Evolutionary conservation across 1,140 invertebrate genomes (phyloP), one percentile per base, ranked within the genome.

Genomic region (Centruroides sculpturatus): DNA sequence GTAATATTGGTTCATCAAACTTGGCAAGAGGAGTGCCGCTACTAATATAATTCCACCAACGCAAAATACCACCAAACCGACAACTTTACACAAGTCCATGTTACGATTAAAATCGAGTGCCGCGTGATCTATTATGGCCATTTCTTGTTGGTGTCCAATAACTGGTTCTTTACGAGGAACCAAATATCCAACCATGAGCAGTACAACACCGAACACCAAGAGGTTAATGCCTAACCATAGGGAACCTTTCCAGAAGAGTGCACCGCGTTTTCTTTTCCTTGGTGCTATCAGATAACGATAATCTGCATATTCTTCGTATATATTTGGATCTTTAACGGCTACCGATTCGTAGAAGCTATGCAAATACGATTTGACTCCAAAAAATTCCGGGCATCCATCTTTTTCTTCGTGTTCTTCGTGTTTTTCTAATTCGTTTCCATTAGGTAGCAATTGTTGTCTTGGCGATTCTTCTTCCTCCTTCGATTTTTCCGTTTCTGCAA

Each of bases 51-150:
- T 66, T 8, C 78, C 78, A n/a, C 79, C 79, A 11, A 73, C 64
- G 66, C 77, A 79, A 68, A 80, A 80, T 7, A 77, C 63, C 4
- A 74, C 72, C 23, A 80, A 68, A 3, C 79, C 79, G 48, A 77
- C 71, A 5, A 79, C 68, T 64, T 79, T 79, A 66, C 75, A 76
- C 57, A 73, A 67, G 64, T 79, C 78, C 54, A 81, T 67, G 36
- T 74, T 75, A n/a, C 71, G 69, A 70, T 80, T 81, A 69, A 76
- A 80, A 12, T 68, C 60, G 35, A 75, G 68, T 7, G 77, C 77
- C 52, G 65, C 68, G 12, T 71, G 69, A 69, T 80, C 78, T 11
- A 80, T 67, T 52, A 78, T 72, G 49, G 74, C 75, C 35, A 77
- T 67, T 57, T 77, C 71, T 35, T 74, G 71, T 13, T 74, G 68